phyloP scores from a whole-genome alignment of 2,797 vertebrate species.

The Phylloscopus collybita region DNA sequence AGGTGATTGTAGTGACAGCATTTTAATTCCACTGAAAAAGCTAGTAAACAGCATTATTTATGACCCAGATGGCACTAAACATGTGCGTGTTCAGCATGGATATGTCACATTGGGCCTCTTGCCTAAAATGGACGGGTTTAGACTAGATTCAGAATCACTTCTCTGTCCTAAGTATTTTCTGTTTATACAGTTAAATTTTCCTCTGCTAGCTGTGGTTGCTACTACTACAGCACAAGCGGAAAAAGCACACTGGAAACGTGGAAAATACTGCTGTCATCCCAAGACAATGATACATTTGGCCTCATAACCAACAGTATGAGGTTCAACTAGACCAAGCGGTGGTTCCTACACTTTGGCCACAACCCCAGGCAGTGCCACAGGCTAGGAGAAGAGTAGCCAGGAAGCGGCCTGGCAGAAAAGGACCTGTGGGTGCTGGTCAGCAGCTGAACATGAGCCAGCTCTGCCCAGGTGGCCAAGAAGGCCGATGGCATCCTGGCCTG shows the following conservation, averaged over 20 bases:
- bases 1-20: neutral
- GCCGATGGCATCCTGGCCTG: neutral
- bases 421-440: neutral
- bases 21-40: neutral
- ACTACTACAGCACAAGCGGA: no score
- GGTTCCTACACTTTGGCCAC: neutral
- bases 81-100: rapidly evolving
- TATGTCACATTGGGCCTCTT: neutral
- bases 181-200: rapidly evolving
- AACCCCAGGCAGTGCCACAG: neutral
- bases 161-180: neutral
- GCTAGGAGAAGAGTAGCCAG: neutral
- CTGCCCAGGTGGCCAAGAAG: neutral
- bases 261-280: neutral
- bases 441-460: neutral
- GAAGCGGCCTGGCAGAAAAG: neutral
- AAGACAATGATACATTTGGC: rapidly evolving
- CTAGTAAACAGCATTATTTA: neutral
- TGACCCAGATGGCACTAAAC: neutral
- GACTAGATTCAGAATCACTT: neutral
- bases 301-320: neutral
- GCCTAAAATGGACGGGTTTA: neutral
- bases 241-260: no score
- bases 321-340: neutral
- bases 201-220: neutral